Evolutionary conservation across 2,113 vertebrate species (phyloP).

Genomic region (Chiloscyllium plagiosum): DNA sequence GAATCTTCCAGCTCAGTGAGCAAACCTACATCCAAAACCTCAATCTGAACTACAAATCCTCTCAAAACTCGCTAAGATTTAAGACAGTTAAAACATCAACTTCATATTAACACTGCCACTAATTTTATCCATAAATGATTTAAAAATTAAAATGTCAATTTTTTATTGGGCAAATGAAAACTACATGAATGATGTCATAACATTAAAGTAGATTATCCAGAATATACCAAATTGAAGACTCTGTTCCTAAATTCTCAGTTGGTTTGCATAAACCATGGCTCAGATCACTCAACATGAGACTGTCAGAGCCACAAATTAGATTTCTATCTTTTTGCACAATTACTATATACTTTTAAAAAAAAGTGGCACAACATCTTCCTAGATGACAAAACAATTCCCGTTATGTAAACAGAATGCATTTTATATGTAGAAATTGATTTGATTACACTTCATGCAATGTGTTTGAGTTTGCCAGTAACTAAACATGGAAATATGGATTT

Average conservation of each 20-base stretch:
- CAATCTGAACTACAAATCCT: no score
- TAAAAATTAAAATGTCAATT: neutral
- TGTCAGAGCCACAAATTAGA: neutral
- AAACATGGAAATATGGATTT: neutral
- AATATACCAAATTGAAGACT: neutral
- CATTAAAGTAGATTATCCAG: neutral
- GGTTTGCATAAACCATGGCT: neutral
- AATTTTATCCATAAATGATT: neutral
- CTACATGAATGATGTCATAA: neutral
- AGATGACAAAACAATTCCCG: neutral
- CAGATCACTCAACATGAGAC: neutral
- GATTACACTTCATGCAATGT: neutral
- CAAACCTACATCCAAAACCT: no score
- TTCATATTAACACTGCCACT: neutral
- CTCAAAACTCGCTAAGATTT: no score
- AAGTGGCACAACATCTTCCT: neutral
- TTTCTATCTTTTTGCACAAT: neutral
- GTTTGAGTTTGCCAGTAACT: conserved; percentile 34
- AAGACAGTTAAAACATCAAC: neutral
- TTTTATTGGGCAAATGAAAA: neutral
- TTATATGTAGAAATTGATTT: conserved; percentile 15
- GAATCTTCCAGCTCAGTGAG: no score
- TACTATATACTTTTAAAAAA: neutral
- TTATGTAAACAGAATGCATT: conserved; percentile 10
- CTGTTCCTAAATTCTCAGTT: neutral